Evolutionary conservation across 2,797 vertebrate genomes (phyloP).

Genomic region (Microctenopoma steveboyesi): DNA sequence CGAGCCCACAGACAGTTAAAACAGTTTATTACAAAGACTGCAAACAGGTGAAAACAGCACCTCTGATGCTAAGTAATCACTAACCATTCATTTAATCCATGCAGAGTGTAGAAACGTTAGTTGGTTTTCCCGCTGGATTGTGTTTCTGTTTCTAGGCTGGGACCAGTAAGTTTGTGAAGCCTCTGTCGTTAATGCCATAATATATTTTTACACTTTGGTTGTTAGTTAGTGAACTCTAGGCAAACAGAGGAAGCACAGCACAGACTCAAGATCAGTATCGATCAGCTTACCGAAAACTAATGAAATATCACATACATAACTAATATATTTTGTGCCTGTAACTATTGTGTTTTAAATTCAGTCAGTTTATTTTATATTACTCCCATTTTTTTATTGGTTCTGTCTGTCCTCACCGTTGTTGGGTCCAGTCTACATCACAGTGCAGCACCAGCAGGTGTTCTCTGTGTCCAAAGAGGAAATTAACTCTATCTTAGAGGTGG

Average conservation of each 20-base stretch:
- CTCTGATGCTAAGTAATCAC: not conserved
- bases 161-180: not conserved
- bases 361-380: too few relatives aligned
- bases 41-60: not conserved
- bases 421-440: slow-evolving; percentile 11
- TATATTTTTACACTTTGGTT: too few relatives aligned
- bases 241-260: too few relatives aligned
- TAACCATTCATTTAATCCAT: not conserved
- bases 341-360: too few relatives aligned
- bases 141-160: not conserved
- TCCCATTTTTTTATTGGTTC: slow-evolving; percentile 5
- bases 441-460: slow-evolving; percentile 41
- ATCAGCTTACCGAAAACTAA: too few relatives aligned
- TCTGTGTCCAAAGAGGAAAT: slow-evolving; percentile 57
- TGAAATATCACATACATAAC: too few relatives aligned
- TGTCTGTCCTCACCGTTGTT: not conserved
- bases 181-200: not conserved
- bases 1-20: not conserved
- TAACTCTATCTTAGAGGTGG: slow-evolving; percentile 66
- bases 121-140: not conserved
- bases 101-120: not conserved
- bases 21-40: not conserved
- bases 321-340: too few relatives aligned
- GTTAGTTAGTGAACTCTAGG: too few relatives aligned
- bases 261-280: too few relatives aligned